A percentile compares a stretch with the other conserved stretches of the same genome.
phyloP scores from a whole-genome alignment of 2,797 vertebrate genomes.

The Tympanoctomys barrerae region DNA sequence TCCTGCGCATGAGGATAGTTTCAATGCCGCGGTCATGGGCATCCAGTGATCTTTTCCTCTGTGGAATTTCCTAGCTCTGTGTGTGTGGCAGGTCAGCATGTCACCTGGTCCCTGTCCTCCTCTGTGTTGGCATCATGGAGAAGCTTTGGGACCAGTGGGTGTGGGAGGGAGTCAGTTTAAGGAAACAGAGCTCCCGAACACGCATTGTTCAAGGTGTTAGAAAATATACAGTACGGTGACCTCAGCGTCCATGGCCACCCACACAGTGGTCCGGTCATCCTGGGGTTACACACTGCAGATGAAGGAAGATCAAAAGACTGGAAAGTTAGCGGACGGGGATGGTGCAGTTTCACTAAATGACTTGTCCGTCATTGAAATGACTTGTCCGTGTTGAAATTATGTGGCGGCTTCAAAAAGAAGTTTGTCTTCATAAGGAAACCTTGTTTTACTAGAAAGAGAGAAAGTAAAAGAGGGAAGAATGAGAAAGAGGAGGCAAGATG shows the following conservation, averaged over 20 bases:
- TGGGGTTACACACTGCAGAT: not conserved
- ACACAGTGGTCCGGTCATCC: not conserved
- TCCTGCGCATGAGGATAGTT: not conserved
- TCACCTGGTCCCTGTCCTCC: not conserved
- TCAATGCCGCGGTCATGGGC: not conserved
- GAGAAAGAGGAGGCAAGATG: not conserved
- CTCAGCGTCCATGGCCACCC: not conserved
- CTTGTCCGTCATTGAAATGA: not conserved
- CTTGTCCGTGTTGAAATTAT: not conserved
- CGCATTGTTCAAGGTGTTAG: not conserved
- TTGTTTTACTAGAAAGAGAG: not conserved
- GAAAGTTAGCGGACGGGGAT: not conserved
- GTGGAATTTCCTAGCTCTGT: not conserved
- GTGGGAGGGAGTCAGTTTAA: not conserved
- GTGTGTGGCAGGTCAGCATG: not conserved
- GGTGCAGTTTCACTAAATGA: not conserved
- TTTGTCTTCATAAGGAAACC: not conserved
- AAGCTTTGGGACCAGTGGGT: not conserved
- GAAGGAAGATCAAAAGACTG: constrained; percentile 37
- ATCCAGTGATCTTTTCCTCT: not conserved
- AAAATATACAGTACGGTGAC: not conserved
- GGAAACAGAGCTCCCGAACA: not conserved
- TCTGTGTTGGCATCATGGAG: not conserved
- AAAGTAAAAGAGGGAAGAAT: not conserved
- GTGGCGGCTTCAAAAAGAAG: not conserved